Conservation (phyloP, 2,113 vertebrate species). For the Proterorhinus semilunaris region DNA sequence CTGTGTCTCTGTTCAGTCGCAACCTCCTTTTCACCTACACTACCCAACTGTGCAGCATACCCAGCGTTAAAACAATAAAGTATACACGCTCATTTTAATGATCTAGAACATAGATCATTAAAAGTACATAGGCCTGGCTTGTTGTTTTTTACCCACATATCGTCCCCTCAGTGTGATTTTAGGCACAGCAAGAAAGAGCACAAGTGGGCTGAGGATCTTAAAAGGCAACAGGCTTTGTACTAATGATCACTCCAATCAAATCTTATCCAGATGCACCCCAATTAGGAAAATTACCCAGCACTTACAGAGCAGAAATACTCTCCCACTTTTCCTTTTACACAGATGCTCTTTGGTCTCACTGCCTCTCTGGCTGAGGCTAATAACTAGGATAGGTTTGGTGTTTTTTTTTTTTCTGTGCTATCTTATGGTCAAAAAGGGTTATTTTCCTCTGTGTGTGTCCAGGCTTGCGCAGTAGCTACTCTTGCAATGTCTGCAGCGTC, state of each 20-base stretch:
- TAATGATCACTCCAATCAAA: conserved; percentile 57
- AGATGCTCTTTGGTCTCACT: conserved; percentile 22
- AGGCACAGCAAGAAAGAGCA: conserved; percentile 21
- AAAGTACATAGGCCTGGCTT: conserved; percentile 24
- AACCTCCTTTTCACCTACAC: conserved; percentile 44
- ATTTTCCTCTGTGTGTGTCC: conserved; percentile 26
- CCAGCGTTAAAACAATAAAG: neutral
- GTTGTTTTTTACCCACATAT: neutral
- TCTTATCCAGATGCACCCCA: conserved; percentile 49
- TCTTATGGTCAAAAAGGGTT: neutral
- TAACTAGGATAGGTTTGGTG: conserved; percentile 16
- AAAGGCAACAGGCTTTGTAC: conserved; percentile 52
- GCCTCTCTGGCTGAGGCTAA: conserved; percentile 2
- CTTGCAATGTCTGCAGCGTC: conserved; percentile 79
- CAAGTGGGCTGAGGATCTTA: conserved; percentile 39
- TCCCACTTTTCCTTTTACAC: conserved; percentile 23
- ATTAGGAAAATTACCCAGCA: conserved; percentile 54
- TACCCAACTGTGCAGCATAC: conserved; percentile 21
- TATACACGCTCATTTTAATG: conserved; percentile 9
- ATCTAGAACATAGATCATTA: conserved; percentile 10
- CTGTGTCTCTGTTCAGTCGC: conserved; percentile 64
- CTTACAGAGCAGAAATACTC: conserved; percentile 39
- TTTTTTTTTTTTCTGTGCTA: conserved; percentile 12
- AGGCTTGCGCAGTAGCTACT: conserved; percentile 80
- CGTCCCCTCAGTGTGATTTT: neutral